Base-by-base conservation (phyloP, 2,797 vertebrate species). In the Lepidocolaptes lacrymiger region DNA sequence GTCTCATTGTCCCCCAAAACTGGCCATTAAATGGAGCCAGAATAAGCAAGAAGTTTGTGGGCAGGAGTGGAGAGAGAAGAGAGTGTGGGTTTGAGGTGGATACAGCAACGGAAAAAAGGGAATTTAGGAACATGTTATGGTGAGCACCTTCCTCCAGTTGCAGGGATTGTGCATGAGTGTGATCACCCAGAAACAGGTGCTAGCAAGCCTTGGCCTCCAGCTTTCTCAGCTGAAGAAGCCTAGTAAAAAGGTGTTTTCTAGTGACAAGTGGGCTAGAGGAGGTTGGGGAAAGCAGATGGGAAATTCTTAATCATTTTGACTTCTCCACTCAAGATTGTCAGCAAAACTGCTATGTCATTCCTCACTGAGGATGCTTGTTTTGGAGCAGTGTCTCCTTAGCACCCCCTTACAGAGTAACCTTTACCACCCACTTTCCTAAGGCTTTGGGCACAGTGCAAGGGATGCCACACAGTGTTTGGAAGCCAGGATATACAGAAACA, bases 391-490 rank as follows among this genome's bases (percentile, higher is more conserved):
- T n/a, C 34, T 73, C n/a, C 62, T 86, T 82, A n/a, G 43, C 28
- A 56, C 12, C 7, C 8, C 9, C 7, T 23, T 89, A 37, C 61
- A 56, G 43, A 9, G 20, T 20, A 77, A 51, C 17, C 37, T 67
- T 39, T 56, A 39, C 43, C 10, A 16, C 4, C 56, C 30, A 44
- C 37, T 58, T 46, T 13, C 34, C 49, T 66, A 11, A 43, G 14
- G 12, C 10, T 17, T 24, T 7, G 37, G 73, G 51, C 56, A 26
- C 28, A 27, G 27, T 12, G 39, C 78, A 14, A 1, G 2, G n/a
- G 19, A 44, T 26, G 26, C 20, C 1, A 0, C 39, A 27, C 28
- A 24, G 8, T 2, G 1, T 37, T 71, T 1, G 0, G 15, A 54
- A 69, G 51, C 7, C 21, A 17, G 56, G 32, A 44, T 52, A 27